phyloP scores from a whole-genome alignment of 2,888 invertebrate genomes.

The Thereva unica region DNA sequence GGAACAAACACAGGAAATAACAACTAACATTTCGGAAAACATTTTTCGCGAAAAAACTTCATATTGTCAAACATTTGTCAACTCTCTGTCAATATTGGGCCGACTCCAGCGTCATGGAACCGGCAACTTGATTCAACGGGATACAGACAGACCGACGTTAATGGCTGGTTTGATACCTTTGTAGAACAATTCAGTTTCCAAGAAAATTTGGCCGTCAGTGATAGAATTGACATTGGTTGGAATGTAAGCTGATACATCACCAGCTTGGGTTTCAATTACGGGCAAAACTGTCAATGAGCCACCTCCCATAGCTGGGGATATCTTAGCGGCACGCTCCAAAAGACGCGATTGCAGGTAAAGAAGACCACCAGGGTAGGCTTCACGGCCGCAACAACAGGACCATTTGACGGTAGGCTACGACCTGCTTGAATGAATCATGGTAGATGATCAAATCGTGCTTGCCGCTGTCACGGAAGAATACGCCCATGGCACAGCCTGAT shows the following conservation, averaged over 20 bases:
- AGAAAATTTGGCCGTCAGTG: conserved; percentile 99
- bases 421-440: conserved; percentile 99
- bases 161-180: conserved; percentile 99
- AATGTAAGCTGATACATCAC: conserved; percentile 99
- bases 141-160: conserved; percentile 99
- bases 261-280: conserved; percentile 98
- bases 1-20: too few relatives aligned
- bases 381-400: conserved; percentile 98
- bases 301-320: conserved; percentile 92
- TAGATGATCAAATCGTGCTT: conserved; percentile 99
- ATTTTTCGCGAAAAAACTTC: too few relatives aligned
- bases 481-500: conserved; percentile 99
- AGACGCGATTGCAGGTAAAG: conserved; percentile 99
- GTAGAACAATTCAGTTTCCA: conserved; percentile 99
- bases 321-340: conserved; percentile 98
- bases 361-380: conserved; percentile 99
- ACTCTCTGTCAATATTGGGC: too few relatives aligned
- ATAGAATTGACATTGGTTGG: conserved; percentile 99
- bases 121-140: conserved; percentile 99
- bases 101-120: conserved; percentile 99
- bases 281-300: conserved; percentile 98
- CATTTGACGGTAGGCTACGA: conserved; percentile 99
- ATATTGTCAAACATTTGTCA: too few relatives aligned
- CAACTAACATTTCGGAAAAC: too few relatives aligned
- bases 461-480: conserved; percentile 98